Conservation (phyloP, 2,888 invertebrate species). For the Ametastegia equiseti region DNA sequence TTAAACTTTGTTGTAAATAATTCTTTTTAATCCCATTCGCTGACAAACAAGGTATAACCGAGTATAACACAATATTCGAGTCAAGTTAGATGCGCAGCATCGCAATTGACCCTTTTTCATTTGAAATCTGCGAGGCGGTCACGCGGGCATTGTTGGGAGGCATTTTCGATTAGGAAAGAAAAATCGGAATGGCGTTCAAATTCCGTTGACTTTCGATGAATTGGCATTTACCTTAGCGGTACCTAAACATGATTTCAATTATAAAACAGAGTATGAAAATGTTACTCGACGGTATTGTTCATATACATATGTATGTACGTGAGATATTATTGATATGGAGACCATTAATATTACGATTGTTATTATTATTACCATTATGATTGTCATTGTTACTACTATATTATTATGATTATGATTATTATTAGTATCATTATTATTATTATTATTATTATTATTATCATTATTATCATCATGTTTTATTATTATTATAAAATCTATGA, state of each 20-base stretch:
- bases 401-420: neutral
- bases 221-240: constrained; percentile 50
- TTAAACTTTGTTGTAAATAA: constrained; percentile 1
- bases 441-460: neutral
- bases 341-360: constrained; percentile 11
- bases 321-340: neutral
- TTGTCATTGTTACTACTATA: neutral
- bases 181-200: constrained; percentile 52
- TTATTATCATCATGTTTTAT: neutral
- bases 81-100: neutral
- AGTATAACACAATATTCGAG: neutral
- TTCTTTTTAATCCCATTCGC: neutral
- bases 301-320: neutral
- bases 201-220: constrained; percentile 57
- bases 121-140: neutral
- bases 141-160: neutral
- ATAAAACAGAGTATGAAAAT: constrained; percentile 30
- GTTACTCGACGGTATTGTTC: constrained; percentile 13
- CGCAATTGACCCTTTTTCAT: neutral
- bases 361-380: neutral
- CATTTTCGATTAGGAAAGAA: constrained; percentile 4
- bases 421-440: neutral
- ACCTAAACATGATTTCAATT: constrained; percentile 31
- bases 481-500: neutral
- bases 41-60: no score